Evolutionary conservation across 2,888 invertebrate genomes (phyloP), one percentile per base, ranked within the genome.

Genomic region (Abrostola tripartita): DNA sequence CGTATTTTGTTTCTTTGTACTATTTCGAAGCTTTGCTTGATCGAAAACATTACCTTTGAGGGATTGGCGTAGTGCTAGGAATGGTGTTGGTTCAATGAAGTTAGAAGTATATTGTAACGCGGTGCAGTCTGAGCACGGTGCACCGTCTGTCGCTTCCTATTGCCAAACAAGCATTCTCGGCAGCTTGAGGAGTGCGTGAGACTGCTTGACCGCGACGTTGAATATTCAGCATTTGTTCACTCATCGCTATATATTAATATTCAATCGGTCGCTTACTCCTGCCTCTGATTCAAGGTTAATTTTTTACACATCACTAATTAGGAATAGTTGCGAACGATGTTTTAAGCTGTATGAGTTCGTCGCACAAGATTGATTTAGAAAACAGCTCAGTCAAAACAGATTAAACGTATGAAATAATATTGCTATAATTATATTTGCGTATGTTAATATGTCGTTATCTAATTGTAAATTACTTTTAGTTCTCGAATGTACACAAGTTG

Each of bases 151-250:
- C 60, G 52, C 49, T 70, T 78, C 69, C 66, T 70, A 65, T 76
- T 78, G 63, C 68, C 79, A 76, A 78, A 78, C 74, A 66, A 52
- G 59, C 64, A 50, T 44, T 71, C 67, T 66, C 52, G 41, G 42
- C 52, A 55, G 40, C 68, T 47, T 42, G 65, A 71, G 77, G 69
- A 74, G 80, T 88, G 90, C 90, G 89, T 90, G 90, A 83, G 85
- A 66, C 84, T 87, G 88, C 77, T 85, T 88, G 86, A 90, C 89
- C 92, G 92, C 79, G 81, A 86, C 93, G 90, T 87, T 92, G 87
- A 89, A 92, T 92, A 92, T 92, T 90, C 88, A 92, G 81, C 81
- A 81, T 82, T 83, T 88, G 85, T 85, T 90, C 86, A 88, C 86
- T 86, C 85, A 85, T 89, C 82, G 85, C 83, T 74, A 79, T 85